Conservation (phyloP, 2,113 vertebrate genomes). For the Serilophus lunatus region DNA sequence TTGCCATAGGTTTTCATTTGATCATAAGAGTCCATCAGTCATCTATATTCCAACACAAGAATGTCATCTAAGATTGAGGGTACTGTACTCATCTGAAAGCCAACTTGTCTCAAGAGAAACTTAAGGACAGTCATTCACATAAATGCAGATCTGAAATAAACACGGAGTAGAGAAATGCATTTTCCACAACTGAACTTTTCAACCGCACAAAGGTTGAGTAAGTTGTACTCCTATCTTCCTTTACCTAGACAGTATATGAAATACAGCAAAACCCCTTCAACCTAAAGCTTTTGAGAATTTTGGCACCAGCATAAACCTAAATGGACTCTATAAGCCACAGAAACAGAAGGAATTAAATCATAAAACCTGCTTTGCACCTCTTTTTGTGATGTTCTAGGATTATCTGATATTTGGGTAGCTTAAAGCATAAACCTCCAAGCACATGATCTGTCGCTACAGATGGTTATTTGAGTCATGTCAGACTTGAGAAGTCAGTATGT, state of each 20-base stretch:
- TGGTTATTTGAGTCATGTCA: background rate
- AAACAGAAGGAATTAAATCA: background rate
- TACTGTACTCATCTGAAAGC: background rate
- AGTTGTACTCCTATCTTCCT: background rate
- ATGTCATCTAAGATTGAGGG: background rate
- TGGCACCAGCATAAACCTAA: background rate
- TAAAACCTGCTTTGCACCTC: constrained; percentile 22
- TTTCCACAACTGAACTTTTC: background rate
- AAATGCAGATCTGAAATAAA: background rate
- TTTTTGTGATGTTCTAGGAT: constrained; percentile 24
- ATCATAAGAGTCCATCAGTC: background rate
- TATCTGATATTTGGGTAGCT: constrained; percentile 36
- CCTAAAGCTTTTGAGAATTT: background rate
- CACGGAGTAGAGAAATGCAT: background rate
- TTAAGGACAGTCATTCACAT: background rate
- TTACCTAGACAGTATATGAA: background rate
- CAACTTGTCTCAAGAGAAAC: background rate
- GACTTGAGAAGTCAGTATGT: background rate
- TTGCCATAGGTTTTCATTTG: background rate
- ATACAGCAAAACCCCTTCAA: background rate
- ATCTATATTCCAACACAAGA: background rate
- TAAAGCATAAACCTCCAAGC: constrained; percentile 5
- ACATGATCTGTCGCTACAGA: background rate
- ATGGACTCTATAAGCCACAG: background rate
- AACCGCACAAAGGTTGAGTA: background rate